Conservation (phyloP, 2,113 vertebrate species). For the Chaetodon auriga region DNA sequence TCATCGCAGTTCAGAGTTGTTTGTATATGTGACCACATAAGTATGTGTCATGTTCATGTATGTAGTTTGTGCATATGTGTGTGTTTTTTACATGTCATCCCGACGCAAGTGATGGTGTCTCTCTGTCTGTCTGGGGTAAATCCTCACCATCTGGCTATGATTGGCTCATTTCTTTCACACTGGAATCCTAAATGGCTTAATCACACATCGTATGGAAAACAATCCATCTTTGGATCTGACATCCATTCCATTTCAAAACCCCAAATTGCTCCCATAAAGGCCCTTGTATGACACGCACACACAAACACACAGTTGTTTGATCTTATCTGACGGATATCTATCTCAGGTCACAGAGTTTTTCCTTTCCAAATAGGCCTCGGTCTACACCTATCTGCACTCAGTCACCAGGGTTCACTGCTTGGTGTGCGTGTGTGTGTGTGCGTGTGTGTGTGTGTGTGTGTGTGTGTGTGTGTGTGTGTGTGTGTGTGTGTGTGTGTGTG, state of each 20-base stretch:
- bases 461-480: too few species aligned
- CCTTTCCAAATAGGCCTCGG: constrained; percentile 38
- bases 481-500: constrained; percentile 33
- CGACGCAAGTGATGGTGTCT: constrained; percentile 64
- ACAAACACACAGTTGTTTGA: constrained; percentile 61
- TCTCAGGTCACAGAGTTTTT: constrained; percentile 39
- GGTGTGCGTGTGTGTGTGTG: constrained; percentile 38
- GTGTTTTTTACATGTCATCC: constrained; percentile 37
- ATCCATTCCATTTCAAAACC: constrained; percentile 81
- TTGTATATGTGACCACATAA: constrained; percentile 42
- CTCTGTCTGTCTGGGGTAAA: constrained; percentile 63
- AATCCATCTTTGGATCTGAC: constrained; percentile 84
- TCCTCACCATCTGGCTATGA: constrained; percentile 81
- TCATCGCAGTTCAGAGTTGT: constrained; percentile 2
- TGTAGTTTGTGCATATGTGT: constrained; percentile 33
- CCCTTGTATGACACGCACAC: constrained; percentile 55
- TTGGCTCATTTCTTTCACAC: constrained; percentile 79
- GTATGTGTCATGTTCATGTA: constrained; percentile 37
- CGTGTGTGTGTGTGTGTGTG: too few species aligned
- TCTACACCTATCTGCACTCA: constrained; percentile 13
- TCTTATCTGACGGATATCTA: constrained; percentile 70
- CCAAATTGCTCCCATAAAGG: constrained; percentile 84
- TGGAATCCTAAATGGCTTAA: constrained; percentile 80
- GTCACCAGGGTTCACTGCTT: constrained; percentile 19
- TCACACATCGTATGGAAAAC: constrained; percentile 82